A percentile compares a stretch with the other conserved stretches of the same genome.
Conservation (phyloP, 1,140 invertebrate species). For the Leptoteleia sp. region DNA sequence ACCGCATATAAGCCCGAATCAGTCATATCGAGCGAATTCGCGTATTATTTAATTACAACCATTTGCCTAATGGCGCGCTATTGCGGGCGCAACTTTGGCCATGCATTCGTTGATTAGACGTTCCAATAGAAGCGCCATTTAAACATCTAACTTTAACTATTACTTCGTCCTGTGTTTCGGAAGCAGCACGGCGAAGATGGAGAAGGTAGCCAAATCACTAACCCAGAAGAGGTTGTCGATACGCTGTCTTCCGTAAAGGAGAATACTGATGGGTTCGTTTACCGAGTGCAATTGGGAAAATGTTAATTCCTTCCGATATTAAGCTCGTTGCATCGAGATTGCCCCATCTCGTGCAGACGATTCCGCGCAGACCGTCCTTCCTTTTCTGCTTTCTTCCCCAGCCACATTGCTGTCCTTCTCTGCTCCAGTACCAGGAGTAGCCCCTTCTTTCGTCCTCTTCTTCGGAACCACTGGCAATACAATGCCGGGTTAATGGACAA, state of each 20-base stretch:
- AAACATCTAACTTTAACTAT: conserved; percentile 71
- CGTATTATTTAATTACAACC: conserved; percentile 58
- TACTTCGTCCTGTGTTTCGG: conserved; percentile 53
- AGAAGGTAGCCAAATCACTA: conserved; percentile 47
- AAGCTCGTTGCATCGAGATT: conserved; percentile 55
- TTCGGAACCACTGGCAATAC: neutral
- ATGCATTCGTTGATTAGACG: conserved; percentile 61
- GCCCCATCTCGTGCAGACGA: conserved; percentile 34
- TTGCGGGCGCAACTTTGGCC: conserved; percentile 47
- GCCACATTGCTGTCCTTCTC: neutral
- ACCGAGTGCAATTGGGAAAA: conserved; percentile 55
- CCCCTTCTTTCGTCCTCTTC: neutral
- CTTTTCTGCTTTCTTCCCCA: neutral
- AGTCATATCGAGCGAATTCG: too few species aligned
- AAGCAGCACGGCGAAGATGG: conserved; percentile 32
- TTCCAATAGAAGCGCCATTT: conserved; percentile 53
- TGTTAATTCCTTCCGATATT: conserved; percentile 62
- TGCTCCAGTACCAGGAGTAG: neutral
- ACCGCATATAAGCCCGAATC: too few species aligned
- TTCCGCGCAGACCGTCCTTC: neutral
- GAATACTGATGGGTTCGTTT: conserved; percentile 60
- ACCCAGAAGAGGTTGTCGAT: conserved; percentile 48
- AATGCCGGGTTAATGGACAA: conserved; percentile 11
- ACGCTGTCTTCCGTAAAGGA: conserved; percentile 54
- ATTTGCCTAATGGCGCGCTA: conserved; percentile 50